phyloP scores from a whole-genome alignment of 2,797 vertebrate genomes.

The Lindbergichthys nudifrons region DNA sequence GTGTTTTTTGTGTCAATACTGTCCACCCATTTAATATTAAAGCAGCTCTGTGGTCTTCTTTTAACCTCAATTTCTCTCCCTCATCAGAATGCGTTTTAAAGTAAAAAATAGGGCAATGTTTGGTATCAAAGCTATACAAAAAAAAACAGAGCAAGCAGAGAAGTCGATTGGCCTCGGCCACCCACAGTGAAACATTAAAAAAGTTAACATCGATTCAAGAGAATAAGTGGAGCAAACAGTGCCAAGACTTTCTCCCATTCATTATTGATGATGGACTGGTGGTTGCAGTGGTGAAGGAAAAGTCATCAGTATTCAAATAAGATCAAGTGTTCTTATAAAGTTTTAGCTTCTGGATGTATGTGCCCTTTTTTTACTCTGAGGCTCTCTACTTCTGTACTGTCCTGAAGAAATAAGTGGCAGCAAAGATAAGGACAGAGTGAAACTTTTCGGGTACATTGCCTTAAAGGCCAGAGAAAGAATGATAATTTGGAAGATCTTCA shows the following conservation, averaged over 20 bases:
- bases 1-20: slow-evolving; percentile 65
- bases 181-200: slow-evolving; percentile 57
- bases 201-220: slow-evolving; percentile 56
- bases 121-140: slow-evolving; percentile 30
- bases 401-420: slow-evolving; percentile 21
- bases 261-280: slow-evolving; percentile 57
- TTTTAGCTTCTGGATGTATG: slow-evolving; percentile 29
- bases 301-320: slow-evolving; percentile 49
- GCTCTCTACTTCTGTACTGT: slow-evolving; percentile 10
- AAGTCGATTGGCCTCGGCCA: slow-evolving; percentile 12
- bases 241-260: slow-evolving; percentile 37
- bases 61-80: slow-evolving; percentile 43
- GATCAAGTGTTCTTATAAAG: slow-evolving; percentile 9
- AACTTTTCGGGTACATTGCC: slow-evolving; percentile 41
- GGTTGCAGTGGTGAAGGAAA: slow-evolving; percentile 19
- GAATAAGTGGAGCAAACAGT: slow-evolving; percentile 48
- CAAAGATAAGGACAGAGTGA: slow-evolving; percentile 18
- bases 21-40: slow-evolving; percentile 72
- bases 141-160: not conserved
- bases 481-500: slow-evolving; percentile 36
- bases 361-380: not conserved
- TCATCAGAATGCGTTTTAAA: slow-evolving; percentile 35
- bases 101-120: slow-evolving; percentile 51
- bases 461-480: slow-evolving; percentile 28
- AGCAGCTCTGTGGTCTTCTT: slow-evolving; percentile 69